phyloP scores from a whole-genome alignment of 1,140 invertebrate genomes.

The Macrosteles quadrilineatus region DNA sequence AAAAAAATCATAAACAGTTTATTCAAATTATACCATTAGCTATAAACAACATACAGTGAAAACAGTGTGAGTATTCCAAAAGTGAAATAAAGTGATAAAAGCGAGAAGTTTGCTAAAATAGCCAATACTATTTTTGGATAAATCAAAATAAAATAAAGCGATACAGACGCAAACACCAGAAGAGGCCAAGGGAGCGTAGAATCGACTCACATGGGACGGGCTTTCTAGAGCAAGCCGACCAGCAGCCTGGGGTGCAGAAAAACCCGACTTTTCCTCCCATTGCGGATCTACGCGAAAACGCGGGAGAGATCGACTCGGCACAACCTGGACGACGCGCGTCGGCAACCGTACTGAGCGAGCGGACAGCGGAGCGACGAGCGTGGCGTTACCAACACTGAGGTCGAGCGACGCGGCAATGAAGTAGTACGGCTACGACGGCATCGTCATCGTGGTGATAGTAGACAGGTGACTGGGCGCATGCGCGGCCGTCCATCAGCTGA shows the following conservation, averaged over 20 bases:
- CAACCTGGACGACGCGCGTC: background rate
- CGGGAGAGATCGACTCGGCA: background rate
- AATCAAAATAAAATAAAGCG: constrained; percentile 8
- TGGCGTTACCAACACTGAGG: too few species aligned
- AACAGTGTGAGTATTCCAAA: too few species aligned
- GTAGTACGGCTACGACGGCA: too few species aligned
- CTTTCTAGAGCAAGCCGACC: constrained; percentile 5
- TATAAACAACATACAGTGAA: too few species aligned
- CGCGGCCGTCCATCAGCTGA: background rate
- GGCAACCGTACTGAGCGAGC: background rate
- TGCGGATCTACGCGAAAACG: background rate
- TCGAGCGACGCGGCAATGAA: too few species aligned
- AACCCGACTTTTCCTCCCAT: constrained; percentile 14
- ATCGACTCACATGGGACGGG: constrained; percentile 18
- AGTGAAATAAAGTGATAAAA: too few species aligned
- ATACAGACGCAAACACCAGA: constrained; percentile 25
- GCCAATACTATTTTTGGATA: too few species aligned
- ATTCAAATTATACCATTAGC: too few species aligned
- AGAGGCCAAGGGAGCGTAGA: constrained; percentile 7
- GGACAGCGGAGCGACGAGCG: background rate
- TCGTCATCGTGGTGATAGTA: too few species aligned
- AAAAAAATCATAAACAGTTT: too few species aligned
- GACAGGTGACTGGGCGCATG: constrained; percentile 3
- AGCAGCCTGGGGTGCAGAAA: constrained; percentile 17
- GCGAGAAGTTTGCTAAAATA: too few species aligned